phyloP scores from a whole-genome alignment of 2,888 invertebrate species.

The Microctonus aethiopoides region DNA sequence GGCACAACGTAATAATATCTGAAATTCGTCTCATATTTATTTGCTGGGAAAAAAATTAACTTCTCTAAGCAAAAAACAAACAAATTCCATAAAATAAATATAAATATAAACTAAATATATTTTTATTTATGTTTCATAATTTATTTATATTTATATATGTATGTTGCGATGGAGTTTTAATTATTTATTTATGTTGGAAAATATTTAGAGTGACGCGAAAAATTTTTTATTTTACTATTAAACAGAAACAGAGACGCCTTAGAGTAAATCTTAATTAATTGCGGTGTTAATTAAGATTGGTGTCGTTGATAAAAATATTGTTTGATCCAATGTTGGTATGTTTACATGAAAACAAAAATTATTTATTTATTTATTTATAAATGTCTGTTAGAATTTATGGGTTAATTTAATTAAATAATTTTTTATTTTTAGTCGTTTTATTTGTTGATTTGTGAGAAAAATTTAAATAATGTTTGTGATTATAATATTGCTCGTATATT shows the following conservation, averaged over 20 bases:
- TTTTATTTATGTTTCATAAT: no score
- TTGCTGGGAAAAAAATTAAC: background rate
- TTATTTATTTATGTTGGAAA: background rate
- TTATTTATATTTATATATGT: background rate
- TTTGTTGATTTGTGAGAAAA: no score
- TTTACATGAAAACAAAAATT: no score
- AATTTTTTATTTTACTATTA: background rate
- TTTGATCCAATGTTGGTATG: no score
- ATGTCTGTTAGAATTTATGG: no score
- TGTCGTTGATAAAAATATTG: background rate
- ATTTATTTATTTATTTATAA: no score
- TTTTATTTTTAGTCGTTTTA: no score
- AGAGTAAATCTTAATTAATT: background rate
- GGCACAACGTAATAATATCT: slow-evolving; percentile 4
- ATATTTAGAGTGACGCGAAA: background rate
- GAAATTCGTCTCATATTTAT: background rate
- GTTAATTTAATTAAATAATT: no score
- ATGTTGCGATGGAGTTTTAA: no score
- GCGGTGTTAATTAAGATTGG: background rate
- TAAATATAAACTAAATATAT: no score
- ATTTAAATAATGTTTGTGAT: no score
- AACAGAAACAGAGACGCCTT: background rate
- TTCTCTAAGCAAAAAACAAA: background rate
- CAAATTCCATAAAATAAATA: background rate
- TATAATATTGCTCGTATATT: no score